These are phyloP conservation scores for Actinopyga echinites DNA, from an alignment of 53 echinoderm and acorn worm species.

Conservation along the genomic window DNA sequence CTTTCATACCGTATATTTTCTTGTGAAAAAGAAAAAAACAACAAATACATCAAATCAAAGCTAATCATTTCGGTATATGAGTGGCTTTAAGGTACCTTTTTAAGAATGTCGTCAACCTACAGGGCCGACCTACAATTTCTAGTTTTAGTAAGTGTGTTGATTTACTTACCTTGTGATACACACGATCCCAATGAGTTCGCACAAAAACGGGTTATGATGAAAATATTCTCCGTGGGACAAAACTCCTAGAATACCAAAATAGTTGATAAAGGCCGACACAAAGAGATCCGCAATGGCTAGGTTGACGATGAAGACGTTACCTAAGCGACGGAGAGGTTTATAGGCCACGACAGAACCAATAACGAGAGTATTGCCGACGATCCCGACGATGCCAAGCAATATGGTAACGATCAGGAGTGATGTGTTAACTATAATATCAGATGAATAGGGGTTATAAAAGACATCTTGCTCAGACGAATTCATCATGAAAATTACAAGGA, in stretches of 20 bases:
- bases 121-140: too few species aligned
- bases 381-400: slow-evolving; percentile 54
- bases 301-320: slow-evolving; percentile 83
- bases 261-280: slow-evolving; percentile 72
- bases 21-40: too few species aligned
- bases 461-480: not conserved
- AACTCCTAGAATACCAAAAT: slow-evolving; percentile 69
- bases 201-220: slow-evolving; percentile 45
- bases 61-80: too few species aligned
- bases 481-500: too few species aligned
- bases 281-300: slow-evolving; percentile 74
- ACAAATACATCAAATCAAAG: too few species aligned
- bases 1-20: too few species aligned
- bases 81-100: too few species aligned
- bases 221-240: slow-evolving; percentile 67
- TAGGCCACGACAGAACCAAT: slow-evolving; percentile 75
- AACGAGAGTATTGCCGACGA: slow-evolving; percentile 69
- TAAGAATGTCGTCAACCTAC: too few species aligned
- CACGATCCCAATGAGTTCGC: slow-evolving; percentile 71
- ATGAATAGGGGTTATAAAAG: slow-evolving; percentile 43
- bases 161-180: slow-evolving; percentile 67
- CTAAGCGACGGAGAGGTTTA: slow-evolving; percentile 57
- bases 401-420: slow-evolving; percentile 59
- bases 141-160: too few species aligned
- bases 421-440: slow-evolving; percentile 47